These are phyloP conservation scores for Rhogogaster chlorosoma DNA, from an alignment of 2,888 invertebrate genomes.

Conservation along the genomic window DNA sequence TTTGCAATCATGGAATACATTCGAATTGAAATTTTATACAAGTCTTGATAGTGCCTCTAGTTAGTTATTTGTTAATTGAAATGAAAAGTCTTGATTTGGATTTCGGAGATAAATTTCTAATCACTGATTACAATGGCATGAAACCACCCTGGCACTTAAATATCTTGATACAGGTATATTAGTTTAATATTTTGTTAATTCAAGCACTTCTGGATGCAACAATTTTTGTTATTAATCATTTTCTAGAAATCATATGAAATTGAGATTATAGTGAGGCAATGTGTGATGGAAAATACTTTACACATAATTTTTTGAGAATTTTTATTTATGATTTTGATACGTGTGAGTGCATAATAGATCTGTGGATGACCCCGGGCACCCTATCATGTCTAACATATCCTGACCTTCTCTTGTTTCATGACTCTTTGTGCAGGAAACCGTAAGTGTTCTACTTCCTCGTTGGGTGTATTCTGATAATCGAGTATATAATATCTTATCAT, in stretches of 20 bases:
- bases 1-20: neutral
- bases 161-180: neutral
- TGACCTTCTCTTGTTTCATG: slow-evolving; percentile 72
- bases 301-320: slow-evolving; percentile 42
- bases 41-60: slow-evolving; percentile 43
- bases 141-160: slow-evolving; percentile 37
- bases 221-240: slow-evolving; percentile 23
- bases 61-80: neutral
- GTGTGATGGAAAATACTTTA: neutral
- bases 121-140: slow-evolving; percentile 23
- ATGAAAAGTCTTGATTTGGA: neutral
- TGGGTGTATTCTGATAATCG: slow-evolving; percentile 42
- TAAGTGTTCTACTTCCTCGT: slow-evolving; percentile 80
- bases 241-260: neutral
- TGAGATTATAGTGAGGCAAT: neutral
- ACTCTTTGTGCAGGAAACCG: slow-evolving; percentile 84
- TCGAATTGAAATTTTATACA: slow-evolving; percentile 21
- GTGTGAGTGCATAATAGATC: slow-evolving; percentile 77
- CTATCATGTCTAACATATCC: slow-evolving; percentile 58
- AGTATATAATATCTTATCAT: neutral
- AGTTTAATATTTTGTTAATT: slow-evolving; percentile 40
- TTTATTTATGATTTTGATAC: slow-evolving; percentile 56
- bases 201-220: slow-evolving; percentile 50
- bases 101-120: slow-evolving; percentile 15
- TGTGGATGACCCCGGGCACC: slow-evolving; percentile 74